Conservation (phyloP, 2,113 vertebrate species). For the Madoqua kirkii region DNA sequence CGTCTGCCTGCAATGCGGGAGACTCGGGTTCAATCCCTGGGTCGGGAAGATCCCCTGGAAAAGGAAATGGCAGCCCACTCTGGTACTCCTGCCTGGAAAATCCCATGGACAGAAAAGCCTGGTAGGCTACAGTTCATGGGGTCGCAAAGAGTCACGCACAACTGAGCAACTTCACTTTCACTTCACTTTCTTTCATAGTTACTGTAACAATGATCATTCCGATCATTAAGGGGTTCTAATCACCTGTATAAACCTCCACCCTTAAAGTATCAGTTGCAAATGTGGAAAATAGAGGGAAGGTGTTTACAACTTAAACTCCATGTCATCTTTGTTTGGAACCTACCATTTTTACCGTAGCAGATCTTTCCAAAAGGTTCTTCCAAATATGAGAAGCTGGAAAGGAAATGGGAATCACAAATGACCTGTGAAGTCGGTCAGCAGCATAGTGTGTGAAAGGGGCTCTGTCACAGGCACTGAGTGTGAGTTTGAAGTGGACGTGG, state of each 20-base stretch:
- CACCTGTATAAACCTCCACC: not conserved
- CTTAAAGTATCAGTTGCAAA: not conserved
- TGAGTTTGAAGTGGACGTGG: not conserved
- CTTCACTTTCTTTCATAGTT: not conserved
- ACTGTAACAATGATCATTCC: not conserved
- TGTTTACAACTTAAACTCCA: not conserved
- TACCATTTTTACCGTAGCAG: not conserved
- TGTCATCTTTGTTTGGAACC: not conserved
- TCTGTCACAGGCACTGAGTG: not conserved
- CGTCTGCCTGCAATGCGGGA: not conserved
- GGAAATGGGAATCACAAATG: not conserved
- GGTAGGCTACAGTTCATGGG: not conserved
- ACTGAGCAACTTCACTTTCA: not conserved
- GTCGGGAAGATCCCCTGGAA: not conserved
- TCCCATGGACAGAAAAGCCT: not conserved
- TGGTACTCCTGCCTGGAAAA: not conserved
- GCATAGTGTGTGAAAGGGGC: not conserved
- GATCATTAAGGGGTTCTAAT: not conserved
- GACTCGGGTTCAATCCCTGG: not conserved
- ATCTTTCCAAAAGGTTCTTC: not conserved
- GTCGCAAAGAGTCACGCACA: fast-evolving
- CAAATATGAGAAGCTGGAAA: not conserved
- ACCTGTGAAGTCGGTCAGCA: not conserved
- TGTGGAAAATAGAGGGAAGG: not conserved
- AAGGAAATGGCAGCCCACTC: not conserved